Evolutionary conservation across 1,140 invertebrate species (phyloP), one percentile per base, ranked within the genome.

Genomic region (Cydia fagiglandana): DNA sequence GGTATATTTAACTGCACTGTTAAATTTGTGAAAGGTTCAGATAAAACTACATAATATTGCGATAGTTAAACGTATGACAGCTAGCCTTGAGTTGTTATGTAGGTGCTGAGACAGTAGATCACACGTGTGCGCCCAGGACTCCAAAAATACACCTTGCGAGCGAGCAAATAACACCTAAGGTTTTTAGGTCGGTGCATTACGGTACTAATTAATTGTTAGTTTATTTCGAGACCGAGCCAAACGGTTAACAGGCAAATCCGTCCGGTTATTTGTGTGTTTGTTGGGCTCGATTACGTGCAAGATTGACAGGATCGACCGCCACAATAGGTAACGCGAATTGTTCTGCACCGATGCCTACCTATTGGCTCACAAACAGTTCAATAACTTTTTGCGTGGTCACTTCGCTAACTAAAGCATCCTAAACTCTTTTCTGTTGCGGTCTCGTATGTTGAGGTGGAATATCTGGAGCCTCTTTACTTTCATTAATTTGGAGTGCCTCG

Each of bases 101-200:
- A 64, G 64, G 15, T 68, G 64, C 30, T 17, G 24, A 61, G 34
- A 38, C 66, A 70, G 34, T 64, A 64, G 61, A 64, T 28, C 64
- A n/a, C 66, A 20, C 64, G 64, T 41, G 66, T 38, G 28, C 45
- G 66, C 79, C 78, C 77, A 80, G 77, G 64, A 79, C 73, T 78
- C 77, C 79, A 41, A 84, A 86, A 86, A 84, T 86, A 86, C 77
- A 83, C 77, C 73, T 78, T 74, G 45, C 75, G 53, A 53, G 50
- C 50, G 50, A 20, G 73, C 73, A 64, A 64, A 75, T 75, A 75
- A 53, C 73, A 75, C 66, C 66, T 75, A 75, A 75, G 73, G 73
- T 75, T 75, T 75, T 56, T 53, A 75, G 73, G 73, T 64, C 73
- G 73, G 34, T 75, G 73, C 73, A 75, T 75, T 64, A 64, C 20